These are phyloP conservation scores for Pegea sp. DNA, from an alignment of 23 tunicate genomes.

Conservation along the genomic window DNA sequence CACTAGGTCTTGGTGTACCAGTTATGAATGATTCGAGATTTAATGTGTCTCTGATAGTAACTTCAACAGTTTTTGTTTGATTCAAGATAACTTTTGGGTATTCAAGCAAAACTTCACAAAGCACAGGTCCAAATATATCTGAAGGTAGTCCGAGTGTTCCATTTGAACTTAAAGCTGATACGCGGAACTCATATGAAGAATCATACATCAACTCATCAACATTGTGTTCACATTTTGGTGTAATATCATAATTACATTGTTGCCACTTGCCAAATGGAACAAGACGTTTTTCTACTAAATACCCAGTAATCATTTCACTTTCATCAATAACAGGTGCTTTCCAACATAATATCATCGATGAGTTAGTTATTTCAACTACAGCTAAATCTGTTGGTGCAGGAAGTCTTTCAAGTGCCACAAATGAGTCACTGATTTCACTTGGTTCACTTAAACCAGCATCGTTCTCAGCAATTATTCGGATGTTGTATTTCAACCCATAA, in stretches of 20 bases:
- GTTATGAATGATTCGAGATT: conserved; percentile 40
- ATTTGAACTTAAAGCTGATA: conserved; percentile 55
- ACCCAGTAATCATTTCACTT: conserved; percentile 70
- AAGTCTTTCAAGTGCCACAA: conserved; percentile 38
- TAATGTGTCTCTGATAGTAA: conserved; percentile 48
- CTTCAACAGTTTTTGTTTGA: conserved; percentile 6
- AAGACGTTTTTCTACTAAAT: conserved; percentile 57
- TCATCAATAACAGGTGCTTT: conserved; percentile 76
- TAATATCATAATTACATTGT: conserved; percentile 68
- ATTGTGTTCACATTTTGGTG: conserved; percentile 36
- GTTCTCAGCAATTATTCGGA: conserved; percentile 88
- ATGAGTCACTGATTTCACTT: conserved; percentile 42
- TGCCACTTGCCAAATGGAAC: conserved; percentile 83
- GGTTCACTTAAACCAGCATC: conserved; percentile 70
- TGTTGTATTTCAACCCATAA: conserved; percentile 78
- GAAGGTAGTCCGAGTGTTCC: conserved; percentile 92
- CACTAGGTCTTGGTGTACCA: conserved; percentile 83
- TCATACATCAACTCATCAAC: conserved; percentile 65
- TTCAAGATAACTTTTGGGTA: conserved; percentile 31
- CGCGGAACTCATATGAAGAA: conserved; percentile 77
- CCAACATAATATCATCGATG: conserved; percentile 50
- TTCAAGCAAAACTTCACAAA: conserved; percentile 26
- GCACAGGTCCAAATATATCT: conserved; percentile 48
- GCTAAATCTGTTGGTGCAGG: conserved; percentile 61
- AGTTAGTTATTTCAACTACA: conserved; percentile 40